These are phyloP conservation scores for Phrixothrix hirtus DNA, from an alignment of 2,888 invertebrate genomes.

Conservation along the genomic window DNA sequence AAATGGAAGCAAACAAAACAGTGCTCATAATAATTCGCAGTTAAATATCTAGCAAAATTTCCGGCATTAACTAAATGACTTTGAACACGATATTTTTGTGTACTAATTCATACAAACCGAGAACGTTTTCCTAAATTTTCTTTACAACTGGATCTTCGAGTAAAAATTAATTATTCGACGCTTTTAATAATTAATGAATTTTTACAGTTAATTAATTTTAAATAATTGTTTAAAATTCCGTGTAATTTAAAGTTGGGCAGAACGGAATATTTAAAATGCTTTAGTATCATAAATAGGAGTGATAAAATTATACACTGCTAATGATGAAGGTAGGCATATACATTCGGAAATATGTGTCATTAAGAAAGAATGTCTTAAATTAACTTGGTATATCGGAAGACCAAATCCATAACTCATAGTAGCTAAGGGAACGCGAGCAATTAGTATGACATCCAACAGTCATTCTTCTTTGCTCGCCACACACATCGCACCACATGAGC, in stretches of 20 bases:
- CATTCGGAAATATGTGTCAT: slow-evolving; percentile 41
- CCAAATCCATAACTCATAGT: slow-evolving; percentile 46
- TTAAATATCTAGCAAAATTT: slow-evolving; percentile 4
- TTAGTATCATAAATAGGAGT: no score
- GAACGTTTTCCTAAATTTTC: background rate
- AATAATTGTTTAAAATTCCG: slow-evolving; percentile 8
- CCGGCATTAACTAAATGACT: background rate
- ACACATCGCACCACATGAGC: slow-evolving; percentile 44
- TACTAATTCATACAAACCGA: background rate
- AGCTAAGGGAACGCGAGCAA: slow-evolving; percentile 47
- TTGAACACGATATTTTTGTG: slow-evolving; percentile 2
- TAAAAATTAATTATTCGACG: slow-evolving; percentile 17
- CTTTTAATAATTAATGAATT: slow-evolving; percentile 16
- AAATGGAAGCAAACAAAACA: slow-evolving; percentile 4
- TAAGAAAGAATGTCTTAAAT: slow-evolving; percentile 47
- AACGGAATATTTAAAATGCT: background rate
- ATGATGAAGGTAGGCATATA: slow-evolving; percentile 21
- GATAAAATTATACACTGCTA: background rate
- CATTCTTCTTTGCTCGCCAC: slow-evolving; percentile 46
- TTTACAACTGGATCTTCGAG: background rate
- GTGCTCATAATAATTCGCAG: no score
- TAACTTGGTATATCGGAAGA: slow-evolving; percentile 44
- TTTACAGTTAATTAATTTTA: slow-evolving; percentile 19
- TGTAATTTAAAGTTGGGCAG: background rate
- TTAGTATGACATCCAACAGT: slow-evolving; percentile 53